These are phyloP conservation scores for Pseudomyrmex cubaensis DNA, from an alignment of 1,140 invertebrate genomes.

Conservation along the genomic window DNA sequence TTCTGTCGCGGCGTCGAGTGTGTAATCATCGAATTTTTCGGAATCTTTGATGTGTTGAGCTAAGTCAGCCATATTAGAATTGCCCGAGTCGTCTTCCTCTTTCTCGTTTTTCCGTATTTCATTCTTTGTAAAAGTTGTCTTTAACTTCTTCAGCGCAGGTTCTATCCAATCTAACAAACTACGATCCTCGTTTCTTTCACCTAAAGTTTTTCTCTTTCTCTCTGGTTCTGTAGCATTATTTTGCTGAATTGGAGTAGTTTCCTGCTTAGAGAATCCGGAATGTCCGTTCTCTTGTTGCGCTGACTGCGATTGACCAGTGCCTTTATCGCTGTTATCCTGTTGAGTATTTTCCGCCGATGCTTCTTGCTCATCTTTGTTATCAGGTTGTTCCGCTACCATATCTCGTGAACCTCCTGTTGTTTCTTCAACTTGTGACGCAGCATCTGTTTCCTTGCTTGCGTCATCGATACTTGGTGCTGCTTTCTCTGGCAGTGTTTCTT, in stretches of 20 bases:
- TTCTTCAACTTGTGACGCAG: slow-evolving; percentile 77
- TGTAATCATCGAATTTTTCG: slow-evolving; percentile 88
- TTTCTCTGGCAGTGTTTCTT: slow-evolving; percentile 83
- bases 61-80: slow-evolving; percentile 87
- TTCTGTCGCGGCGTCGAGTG: slow-evolving; percentile 90
- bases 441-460: slow-evolving; percentile 79
- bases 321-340: slow-evolving; percentile 84
- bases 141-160: slow-evolving; percentile 85
- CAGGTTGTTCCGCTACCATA: slow-evolving; percentile 72
- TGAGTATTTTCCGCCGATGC: slow-evolving; percentile 80
- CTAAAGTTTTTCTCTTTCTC: slow-evolving; percentile 83
- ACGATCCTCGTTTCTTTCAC: slow-evolving; percentile 83
- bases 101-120: slow-evolving; percentile 83
- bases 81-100: slow-evolving; percentile 83
- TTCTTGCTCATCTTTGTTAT: slow-evolving; percentile 68
- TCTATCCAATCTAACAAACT: slow-evolving; percentile 83
- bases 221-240: slow-evolving; percentile 73
- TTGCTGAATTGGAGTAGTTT: slow-evolving; percentile 71
- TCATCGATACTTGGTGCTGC: slow-evolving; percentile 76
- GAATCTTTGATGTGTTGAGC: slow-evolving; percentile 95
- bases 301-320: slow-evolving; percentile 85
- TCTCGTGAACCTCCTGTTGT: slow-evolving; percentile 80
- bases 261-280: slow-evolving; percentile 78
- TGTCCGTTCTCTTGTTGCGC: slow-evolving; percentile 84
- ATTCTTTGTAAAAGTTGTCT: slow-evolving; percentile 83